Percentiles rank a stretch among this genome's conserved stretches.
These are phyloP conservation scores for Amblyjoppa proteus DNA, from an alignment of 2,888 invertebrate species.

Conservation along the genomic window DNA sequence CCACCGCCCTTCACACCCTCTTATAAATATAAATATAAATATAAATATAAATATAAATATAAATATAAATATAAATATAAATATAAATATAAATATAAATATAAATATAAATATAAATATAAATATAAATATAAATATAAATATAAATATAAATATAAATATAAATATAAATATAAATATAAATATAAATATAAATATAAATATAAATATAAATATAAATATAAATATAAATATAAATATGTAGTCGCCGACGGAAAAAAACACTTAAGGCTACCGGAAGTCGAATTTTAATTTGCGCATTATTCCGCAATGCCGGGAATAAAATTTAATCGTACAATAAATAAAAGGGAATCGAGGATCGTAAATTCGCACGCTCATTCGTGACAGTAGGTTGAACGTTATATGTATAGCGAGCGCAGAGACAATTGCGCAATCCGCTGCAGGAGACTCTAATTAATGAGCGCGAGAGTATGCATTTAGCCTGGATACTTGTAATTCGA, in stretches of 20 bases:
- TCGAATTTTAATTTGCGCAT: neutral
- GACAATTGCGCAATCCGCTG: slow-evolving; percentile 70
- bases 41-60: slow-evolving; percentile 18
- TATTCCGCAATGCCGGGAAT: neutral
- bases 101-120: slow-evolving; percentile 19
- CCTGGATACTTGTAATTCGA: slow-evolving; percentile 64
- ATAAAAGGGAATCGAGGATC: neutral
- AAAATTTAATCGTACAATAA: neutral
- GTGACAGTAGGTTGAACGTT: slow-evolving; percentile 19
- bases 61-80: slow-evolving; percentile 10
- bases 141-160: slow-evolving; percentile 16
- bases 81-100: slow-evolving; percentile 9
- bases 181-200: slow-evolving; percentile 5
- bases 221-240: neutral
- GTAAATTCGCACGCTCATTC: slow-evolving; percentile 11
- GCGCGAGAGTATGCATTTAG: slow-evolving; percentile 64
- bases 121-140: slow-evolving; percentile 19
- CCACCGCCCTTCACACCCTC: slow-evolving; percentile 30
- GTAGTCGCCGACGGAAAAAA: neutral
- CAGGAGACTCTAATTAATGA: slow-evolving; percentile 70
- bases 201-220: slow-evolving; percentile 3
- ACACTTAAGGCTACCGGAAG: neutral
- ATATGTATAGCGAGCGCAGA: slow-evolving; percentile 7
- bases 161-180: slow-evolving; percentile 13
- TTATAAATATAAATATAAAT: neutral